Evolutionary conservation across 2,797 vertebrate genomes (phyloP), one percentile per base, ranked within the genome.

Genomic region (Hydrophis major): DNA sequence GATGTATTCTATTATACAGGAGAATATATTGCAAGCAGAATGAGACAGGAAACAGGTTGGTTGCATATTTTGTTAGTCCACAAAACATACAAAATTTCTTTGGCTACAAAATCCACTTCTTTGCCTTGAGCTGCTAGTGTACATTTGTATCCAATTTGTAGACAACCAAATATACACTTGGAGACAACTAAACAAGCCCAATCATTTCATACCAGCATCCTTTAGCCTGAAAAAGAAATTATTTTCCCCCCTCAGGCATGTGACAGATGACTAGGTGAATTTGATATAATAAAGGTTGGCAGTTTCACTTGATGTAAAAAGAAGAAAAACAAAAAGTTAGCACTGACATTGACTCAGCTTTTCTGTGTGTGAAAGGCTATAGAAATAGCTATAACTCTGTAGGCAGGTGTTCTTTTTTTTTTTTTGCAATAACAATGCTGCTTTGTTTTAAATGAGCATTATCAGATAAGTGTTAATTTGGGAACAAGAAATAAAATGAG

Each of bases 81-180:
- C 60, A 87, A 90, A 59, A 18, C 20, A 12, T 47, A 12, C 42
- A 47, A 25, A 25, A 83, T 42, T 25, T 83, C 37, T 83, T 83
- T 88, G 55, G 57, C 56, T 28, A 4, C 3, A 11, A 83, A 57
- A 28, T 22, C 28, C 6, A n/a, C 8, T 47, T 88, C 69, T 61
- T 87, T 13, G 66, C n/a, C n/a, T 69, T 56, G 27, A 18, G 6
- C 56, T 42, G 50, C 0, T 2, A 2, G 94, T 57, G 37, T 57
- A 93, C 93, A 93, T 93, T 86, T 96, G 47, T 94, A 63, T 96
- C 95, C 95, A 94, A 89, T 66, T 93, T 86, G 2, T 56, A 59
- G 87, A 0, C 16, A 95, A 92, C 42, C 92, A 59, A 87, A 6
- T 2, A 1, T 25, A 95, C 96, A 56, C 22, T 93, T 2, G 1